Conservation (phyloP, 2,888 invertebrate species). For the Drosophila atripex region DNA sequence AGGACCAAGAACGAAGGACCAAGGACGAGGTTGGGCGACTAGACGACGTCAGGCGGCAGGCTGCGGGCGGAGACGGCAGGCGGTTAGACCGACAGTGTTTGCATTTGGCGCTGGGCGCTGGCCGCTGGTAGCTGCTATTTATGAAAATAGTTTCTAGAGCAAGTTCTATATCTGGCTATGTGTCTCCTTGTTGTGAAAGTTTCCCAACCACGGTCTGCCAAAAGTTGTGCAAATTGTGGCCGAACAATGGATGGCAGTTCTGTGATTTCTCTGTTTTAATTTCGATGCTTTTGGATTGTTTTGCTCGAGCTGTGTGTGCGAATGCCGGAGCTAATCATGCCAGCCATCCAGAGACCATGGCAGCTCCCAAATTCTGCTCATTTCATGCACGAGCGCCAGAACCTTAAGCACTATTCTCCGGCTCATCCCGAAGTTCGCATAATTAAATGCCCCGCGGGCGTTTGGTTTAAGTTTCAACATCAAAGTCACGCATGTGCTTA, state of each 20-base stretch:
- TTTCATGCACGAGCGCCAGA: constrained; percentile 22
- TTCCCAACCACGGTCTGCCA: constrained; percentile 67
- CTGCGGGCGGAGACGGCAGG: neutral
- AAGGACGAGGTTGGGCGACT: constrained; percentile 25
- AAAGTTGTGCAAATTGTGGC: constrained; percentile 77
- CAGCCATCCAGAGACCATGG: constrained; percentile 6
- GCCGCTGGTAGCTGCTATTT: constrained; percentile 53
- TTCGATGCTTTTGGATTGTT: constrained; percentile 61
- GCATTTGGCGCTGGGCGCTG: constrained; percentile 55
- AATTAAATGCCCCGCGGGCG: constrained; percentile 48
- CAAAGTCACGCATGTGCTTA: constrained; percentile 41
- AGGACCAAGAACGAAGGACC: constrained; percentile 1
- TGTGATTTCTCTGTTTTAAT: constrained; percentile 70
- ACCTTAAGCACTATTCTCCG: constrained; percentile 10
- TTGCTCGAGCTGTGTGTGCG: constrained; percentile 18
- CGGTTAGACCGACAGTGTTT: constrained; percentile 29
- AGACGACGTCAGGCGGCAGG: constrained; percentile 34
- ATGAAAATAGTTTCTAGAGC: constrained; percentile 70
- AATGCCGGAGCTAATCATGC: constrained; percentile 56
- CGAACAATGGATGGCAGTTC: constrained; percentile 59
- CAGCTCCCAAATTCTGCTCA: constrained; percentile 22
- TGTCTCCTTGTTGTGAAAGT: constrained; percentile 53
- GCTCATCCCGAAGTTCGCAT: constrained; percentile 26
- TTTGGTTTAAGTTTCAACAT: constrained; percentile 36
- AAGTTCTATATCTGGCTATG: constrained; percentile 38